A percentile compares a stretch with the other conserved stretches of the same genome.
These are phyloP conservation scores for Tympanoctomys barrerae DNA, from an alignment of 2,797 vertebrate genomes.

Conservation along the genomic window DNA sequence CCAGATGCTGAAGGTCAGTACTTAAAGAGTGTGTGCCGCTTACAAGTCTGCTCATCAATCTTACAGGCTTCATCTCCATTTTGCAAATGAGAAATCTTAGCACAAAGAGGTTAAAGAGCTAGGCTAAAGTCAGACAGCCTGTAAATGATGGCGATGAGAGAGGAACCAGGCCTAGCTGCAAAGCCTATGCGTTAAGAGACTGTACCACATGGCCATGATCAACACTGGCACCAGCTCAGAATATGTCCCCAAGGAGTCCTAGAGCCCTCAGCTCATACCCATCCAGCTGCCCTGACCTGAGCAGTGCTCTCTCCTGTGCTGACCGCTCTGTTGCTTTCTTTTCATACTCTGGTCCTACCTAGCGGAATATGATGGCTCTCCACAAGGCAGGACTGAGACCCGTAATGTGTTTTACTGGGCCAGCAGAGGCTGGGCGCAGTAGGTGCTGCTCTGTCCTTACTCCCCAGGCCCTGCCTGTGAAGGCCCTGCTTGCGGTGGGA, in stretches of 20 bases:
- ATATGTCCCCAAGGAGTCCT: not conserved
- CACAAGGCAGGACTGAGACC: not conserved
- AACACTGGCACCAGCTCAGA: not conserved
- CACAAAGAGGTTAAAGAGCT: not conserved
- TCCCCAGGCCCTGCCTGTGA: not conserved
- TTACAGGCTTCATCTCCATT: not conserved
- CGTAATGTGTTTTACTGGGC: not conserved
- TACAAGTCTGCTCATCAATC: not conserved
- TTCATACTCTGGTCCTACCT: not conserved
- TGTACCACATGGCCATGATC: fast-evolving
- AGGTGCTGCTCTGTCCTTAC: not conserved
- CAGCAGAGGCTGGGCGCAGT: not conserved
- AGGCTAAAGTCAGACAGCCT: not conserved
- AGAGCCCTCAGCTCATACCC: not conserved
- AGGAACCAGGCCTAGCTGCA: not conserved
- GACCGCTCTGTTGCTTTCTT: not conserved
- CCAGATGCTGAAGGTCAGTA: too few relatives aligned
- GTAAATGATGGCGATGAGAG: not conserved
- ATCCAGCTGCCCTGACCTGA: not conserved
- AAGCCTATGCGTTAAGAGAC: not conserved
- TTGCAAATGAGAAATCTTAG: not conserved
- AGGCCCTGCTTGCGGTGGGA: not conserved
- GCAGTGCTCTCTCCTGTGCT: not conserved
- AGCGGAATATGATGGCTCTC: not conserved
- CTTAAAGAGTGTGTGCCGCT: fast-evolving